Conservation (phyloP, 92 coral and sea anemone genomes). For the Pocillopora grandis region DNA sequence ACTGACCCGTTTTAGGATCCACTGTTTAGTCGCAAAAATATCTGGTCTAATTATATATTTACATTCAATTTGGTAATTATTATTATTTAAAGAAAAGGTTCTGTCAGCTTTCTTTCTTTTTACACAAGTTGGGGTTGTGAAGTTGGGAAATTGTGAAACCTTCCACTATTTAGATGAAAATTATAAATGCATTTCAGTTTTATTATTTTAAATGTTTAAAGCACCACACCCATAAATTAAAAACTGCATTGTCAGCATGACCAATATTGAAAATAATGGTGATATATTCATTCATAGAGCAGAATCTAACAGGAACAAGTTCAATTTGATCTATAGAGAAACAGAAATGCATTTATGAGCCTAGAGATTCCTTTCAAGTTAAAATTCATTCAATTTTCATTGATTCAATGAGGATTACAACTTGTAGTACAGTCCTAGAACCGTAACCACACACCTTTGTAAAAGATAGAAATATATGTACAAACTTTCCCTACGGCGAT, state of each 20-base stretch:
- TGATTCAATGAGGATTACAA: slow-evolving; percentile 78
- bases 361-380: neutral
- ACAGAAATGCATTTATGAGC: neutral
- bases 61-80: too few relatives aligned
- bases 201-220: neutral
- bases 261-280: slow-evolving; percentile 16
- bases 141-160: neutral
- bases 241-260: slow-evolving; percentile 43
- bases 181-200: neutral
- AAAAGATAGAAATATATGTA: slow-evolving; percentile 28
- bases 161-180: too few relatives aligned
- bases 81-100: too few relatives aligned
- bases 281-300: neutral
- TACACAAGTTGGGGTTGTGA: too few relatives aligned
- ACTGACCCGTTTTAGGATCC: too few relatives aligned
- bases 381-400: slow-evolving; percentile 41
- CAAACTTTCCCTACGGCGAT: slow-evolving; percentile 13
- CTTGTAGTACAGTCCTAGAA: slow-evolving; percentile 4
- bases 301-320: slow-evolving; percentile 16
- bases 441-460: slow-evolving; percentile 16
- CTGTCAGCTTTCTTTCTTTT: too few relatives aligned
- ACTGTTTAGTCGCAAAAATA: too few relatives aligned
- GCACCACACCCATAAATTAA: slow-evolving; percentile 22
- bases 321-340: neutral
- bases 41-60: too few relatives aligned